Percentiles rank a stretch among this genome's conserved stretches.
Evolutionary conservation across 2,888 invertebrate genomes (phyloP).

Genomic region (Lepas anatifera): DNA sequence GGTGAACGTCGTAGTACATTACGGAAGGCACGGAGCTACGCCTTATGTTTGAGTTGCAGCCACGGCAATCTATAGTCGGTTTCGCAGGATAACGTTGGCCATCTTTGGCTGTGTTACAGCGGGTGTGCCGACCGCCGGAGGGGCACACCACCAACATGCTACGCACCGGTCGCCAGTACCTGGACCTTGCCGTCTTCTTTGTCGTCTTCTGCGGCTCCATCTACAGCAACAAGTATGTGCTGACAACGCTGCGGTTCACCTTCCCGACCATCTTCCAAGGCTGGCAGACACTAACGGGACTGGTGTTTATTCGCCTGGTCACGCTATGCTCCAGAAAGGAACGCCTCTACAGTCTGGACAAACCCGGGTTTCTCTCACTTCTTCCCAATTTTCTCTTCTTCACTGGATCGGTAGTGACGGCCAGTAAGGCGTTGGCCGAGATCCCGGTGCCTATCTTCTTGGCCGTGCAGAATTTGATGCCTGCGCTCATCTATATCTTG

Average conservation of each 20-base stretch:
- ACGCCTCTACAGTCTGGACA: slow-evolving; percentile 25
- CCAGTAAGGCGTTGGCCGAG: slow-evolving; percentile 29
- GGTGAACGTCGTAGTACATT: no score
- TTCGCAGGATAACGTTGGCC: no score
- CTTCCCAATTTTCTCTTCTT: slow-evolving; percentile 29
- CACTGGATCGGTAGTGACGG: slow-evolving; percentile 28
- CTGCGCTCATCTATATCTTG: slow-evolving; percentile 27
- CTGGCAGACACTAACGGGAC: slow-evolving; percentile 31
- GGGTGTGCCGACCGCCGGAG: no score
- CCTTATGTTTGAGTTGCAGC: no score
- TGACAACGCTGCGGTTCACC: slow-evolving; percentile 30
- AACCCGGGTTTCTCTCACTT: slow-evolving; percentile 26
- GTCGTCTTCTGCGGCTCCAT: slow-evolving; percentile 10
- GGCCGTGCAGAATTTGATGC: slow-evolving; percentile 27
- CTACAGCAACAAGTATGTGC: slow-evolving; percentile 28
- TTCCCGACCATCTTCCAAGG: slow-evolving; percentile 32
- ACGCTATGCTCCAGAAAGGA: slow-evolving; percentile 20
- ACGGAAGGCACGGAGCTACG: no score
- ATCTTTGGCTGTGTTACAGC: no score
- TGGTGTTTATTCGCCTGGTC: slow-evolving; percentile 27
- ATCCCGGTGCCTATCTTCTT: slow-evolving; percentile 29
- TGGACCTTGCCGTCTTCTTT: slow-evolving; percentile 2
- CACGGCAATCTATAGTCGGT: no score
- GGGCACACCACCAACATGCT: slow-evolving; percentile 1
- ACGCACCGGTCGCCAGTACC: background rate